Evolutionary conservation across 2,888 invertebrate genomes (phyloP).

Genomic region (Rhopalosiphum nymphaeae): DNA sequence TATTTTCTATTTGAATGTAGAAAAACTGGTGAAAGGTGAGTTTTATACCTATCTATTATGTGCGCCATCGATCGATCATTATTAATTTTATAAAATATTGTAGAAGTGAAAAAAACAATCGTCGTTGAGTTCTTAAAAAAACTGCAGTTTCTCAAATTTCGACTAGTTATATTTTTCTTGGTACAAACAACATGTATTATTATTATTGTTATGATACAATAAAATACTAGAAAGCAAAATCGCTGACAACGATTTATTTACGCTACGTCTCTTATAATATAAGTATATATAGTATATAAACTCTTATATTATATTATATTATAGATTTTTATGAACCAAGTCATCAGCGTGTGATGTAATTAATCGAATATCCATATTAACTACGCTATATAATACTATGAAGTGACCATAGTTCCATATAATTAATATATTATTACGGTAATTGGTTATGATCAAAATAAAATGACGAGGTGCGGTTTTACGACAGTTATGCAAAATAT

Average conservation of each 20-base stretch:
- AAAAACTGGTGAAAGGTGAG: neutral
- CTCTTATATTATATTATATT: no score
- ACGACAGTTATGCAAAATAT: neutral
- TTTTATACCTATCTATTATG: neutral
- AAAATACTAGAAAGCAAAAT: neutral
- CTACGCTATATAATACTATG: neutral
- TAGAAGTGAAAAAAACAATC: neutral
- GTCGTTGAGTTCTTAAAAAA: neutral
- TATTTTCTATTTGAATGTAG: neutral
- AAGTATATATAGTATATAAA: no score
- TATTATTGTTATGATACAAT: neutral
- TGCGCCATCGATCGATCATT: neutral
- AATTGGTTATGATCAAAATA: neutral
- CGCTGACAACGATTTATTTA: neutral
- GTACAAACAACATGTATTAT: neutral
- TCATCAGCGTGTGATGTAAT: neutral
- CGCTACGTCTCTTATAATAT: no score
- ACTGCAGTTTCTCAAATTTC: neutral
- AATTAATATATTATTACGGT: neutral
- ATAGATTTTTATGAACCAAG: neutral
- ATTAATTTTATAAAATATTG: neutral
- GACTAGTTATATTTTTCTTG: neutral
- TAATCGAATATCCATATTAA: neutral
- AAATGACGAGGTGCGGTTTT: neutral
- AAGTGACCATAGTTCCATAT: neutral